Conservation (phyloP, 2,888 invertebrate genomes). For the Macrostomum cliftonense region DNA sequence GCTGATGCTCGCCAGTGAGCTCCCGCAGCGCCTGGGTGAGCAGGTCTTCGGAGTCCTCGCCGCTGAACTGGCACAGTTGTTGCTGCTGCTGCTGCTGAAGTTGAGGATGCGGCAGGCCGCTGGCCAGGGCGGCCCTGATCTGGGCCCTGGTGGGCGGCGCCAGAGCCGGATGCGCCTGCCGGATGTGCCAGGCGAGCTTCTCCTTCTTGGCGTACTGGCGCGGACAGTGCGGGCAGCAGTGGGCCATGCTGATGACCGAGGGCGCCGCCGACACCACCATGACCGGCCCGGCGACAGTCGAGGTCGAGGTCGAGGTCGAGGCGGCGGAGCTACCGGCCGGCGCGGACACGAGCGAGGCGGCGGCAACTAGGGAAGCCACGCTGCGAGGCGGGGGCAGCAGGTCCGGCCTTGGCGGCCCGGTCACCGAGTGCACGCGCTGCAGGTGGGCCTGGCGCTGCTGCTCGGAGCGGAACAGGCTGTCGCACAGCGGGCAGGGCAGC, state of each 20-base stretch:
- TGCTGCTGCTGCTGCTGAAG: conserved; percentile 1
- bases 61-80: not conserved
- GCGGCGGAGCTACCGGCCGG: conserved; percentile 19
- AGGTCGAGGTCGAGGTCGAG: not conserved
- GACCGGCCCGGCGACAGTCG: not conserved
- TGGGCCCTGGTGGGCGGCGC: conserved; percentile 1
- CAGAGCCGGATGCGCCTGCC: conserved; percentile 37
- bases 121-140: conserved; percentile 19
- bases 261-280: conserved; percentile 5
- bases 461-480: conserved; percentile 64
- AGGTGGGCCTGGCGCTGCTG: not conserved
- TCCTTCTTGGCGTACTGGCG: conserved; percentile 65
- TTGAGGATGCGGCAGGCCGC: conserved; percentile 31
- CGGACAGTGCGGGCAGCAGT: conserved; percentile 59
- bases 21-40: conserved; percentile 40
- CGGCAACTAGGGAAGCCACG: not conserved
- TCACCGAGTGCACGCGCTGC: not conserved
- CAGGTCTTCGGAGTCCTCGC: conserved; percentile 26
- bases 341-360: conserved; percentile 49
- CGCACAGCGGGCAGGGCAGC: conserved; percentile 40
- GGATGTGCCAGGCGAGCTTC: conserved; percentile 42
- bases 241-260: conserved; percentile 48
- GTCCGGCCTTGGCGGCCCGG: not conserved
- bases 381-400: no score
- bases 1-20: conserved; percentile 19